Conservation (phyloP, 2,888 invertebrate genomes). For the Stenodera caucasica region DNA sequence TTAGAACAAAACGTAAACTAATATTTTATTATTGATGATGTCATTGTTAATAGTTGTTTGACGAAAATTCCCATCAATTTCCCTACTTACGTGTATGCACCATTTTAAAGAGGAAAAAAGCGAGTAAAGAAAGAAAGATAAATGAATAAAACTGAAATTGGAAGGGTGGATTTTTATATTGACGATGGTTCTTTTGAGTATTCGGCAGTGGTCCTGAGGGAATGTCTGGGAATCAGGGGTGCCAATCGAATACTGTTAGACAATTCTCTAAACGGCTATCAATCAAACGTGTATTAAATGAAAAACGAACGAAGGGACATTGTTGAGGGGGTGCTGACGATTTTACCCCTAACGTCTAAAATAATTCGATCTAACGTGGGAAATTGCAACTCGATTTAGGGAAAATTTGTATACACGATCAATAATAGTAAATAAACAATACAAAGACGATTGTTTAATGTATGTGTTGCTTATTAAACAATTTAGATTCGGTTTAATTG, state of each 20-base stretch:
- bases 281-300: constrained; percentile 40
- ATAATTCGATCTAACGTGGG: constrained; percentile 30
- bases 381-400: constrained; percentile 7
- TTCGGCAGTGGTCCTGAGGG: constrained; percentile 38
- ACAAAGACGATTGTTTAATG: background rate
- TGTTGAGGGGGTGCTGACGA: constrained; percentile 13
- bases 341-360: constrained; percentile 22
- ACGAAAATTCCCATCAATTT: constrained; percentile 32
- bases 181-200: constrained; percentile 42
- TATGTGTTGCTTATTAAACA: constrained; percentile 10
- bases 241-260: constrained; percentile 37
- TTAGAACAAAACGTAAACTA: background rate
- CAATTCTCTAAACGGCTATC: constrained; percentile 48
- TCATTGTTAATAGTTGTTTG: background rate
- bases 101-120: background rate
- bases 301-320: constrained; percentile 24
- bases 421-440: too few relatives aligned
- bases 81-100: constrained; percentile 26
- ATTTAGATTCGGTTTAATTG: constrained; percentile 20
- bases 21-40: background rate
- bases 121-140: constrained; percentile 29
- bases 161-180: constrained; percentile 44
- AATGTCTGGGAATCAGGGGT: constrained; percentile 40
- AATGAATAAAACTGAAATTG: constrained; percentile 43
- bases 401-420: too few relatives aligned